phyloP scores from a whole-genome alignment of 2,888 invertebrate species.

The Pherbina coryleti region DNA sequence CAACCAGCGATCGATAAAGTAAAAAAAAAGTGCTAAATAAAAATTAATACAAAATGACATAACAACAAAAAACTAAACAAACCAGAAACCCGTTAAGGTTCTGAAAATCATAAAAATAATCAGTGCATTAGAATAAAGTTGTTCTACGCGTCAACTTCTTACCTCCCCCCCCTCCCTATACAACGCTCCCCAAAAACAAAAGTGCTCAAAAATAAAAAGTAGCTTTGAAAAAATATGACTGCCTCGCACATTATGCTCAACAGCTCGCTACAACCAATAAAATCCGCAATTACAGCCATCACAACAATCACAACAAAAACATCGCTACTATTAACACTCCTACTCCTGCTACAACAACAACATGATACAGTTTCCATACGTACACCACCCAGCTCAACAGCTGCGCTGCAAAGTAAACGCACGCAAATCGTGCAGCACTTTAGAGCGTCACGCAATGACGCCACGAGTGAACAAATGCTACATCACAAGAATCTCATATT shows the following conservation, averaged over 20 bases:
- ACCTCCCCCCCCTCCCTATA: too few relatives aligned
- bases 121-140: too few relatives aligned
- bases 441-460: slow-evolving; percentile 39
- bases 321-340: slow-evolving; percentile 1
- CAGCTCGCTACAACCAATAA: neutral
- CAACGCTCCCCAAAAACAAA: neutral
- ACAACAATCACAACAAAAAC: slow-evolving; percentile 11
- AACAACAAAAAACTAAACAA: too few relatives aligned
- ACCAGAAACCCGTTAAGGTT: too few relatives aligned
- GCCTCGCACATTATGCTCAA: neutral
- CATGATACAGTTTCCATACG: neutral
- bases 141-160: too few relatives aligned
- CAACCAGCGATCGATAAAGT: too few relatives aligned
- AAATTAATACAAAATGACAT: too few relatives aligned
- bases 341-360: neutral
- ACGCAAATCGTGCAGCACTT: slow-evolving; percentile 60
- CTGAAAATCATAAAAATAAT: too few relatives aligned
- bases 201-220: neutral
- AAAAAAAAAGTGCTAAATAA: too few relatives aligned
- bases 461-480: slow-evolving; percentile 29
- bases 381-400: neutral
- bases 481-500: slow-evolving; percentile 60
- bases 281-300: neutral
- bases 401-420: slow-evolving; percentile 25
- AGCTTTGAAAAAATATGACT: neutral